Conservation (phyloP, 2,888 invertebrate species). For the Lasioglossum pauxillum region DNA sequence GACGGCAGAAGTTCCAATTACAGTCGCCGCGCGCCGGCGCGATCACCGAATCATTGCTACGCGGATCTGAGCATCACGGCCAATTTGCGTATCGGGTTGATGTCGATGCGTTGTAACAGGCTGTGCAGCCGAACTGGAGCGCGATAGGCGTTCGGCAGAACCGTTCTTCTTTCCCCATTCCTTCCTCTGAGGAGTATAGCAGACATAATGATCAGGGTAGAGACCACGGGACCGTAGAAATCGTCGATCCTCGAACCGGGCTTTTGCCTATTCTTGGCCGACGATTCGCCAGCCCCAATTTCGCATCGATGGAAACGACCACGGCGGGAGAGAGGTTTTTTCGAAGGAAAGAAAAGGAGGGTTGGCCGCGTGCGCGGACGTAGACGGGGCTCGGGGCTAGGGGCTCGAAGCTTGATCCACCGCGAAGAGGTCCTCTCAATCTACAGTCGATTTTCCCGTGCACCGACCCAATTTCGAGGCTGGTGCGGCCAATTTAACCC, state of each 20-base stretch:
- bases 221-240: conserved; percentile 37
- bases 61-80: conserved; percentile 39
- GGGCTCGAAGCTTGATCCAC: conserved; percentile 36
- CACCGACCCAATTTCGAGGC: conserved; percentile 71
- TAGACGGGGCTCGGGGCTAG: conserved; percentile 3
- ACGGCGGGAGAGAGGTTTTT: not conserved
- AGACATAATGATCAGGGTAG: conserved; percentile 42
- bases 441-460: conserved; percentile 74
- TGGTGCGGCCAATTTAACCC: conserved; percentile 71
- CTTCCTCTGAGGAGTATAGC: conserved; percentile 39
- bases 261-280: conserved; percentile 56
- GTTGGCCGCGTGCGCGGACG: not conserved
- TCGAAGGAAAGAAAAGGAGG: not conserved
- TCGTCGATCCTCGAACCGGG: conserved; percentile 52
- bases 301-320: conserved; percentile 68
- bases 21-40: conserved; percentile 18
- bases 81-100: conserved; percentile 54
- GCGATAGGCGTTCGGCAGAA: conserved; percentile 40
- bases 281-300: conserved; percentile 67
- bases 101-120: conserved; percentile 36
- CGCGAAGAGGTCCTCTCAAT: conserved; percentile 66
- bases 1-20: conserved; percentile 27
- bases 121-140: conserved; percentile 60
- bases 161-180: conserved; percentile 41
- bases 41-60: conserved; percentile 21